A percentile compares a stretch with the other conserved stretches of the same genome.
These are phyloP conservation scores for Drosophila lowei DNA, from an alignment of 1,140 invertebrate genomes.

Conservation along the genomic window DNA sequence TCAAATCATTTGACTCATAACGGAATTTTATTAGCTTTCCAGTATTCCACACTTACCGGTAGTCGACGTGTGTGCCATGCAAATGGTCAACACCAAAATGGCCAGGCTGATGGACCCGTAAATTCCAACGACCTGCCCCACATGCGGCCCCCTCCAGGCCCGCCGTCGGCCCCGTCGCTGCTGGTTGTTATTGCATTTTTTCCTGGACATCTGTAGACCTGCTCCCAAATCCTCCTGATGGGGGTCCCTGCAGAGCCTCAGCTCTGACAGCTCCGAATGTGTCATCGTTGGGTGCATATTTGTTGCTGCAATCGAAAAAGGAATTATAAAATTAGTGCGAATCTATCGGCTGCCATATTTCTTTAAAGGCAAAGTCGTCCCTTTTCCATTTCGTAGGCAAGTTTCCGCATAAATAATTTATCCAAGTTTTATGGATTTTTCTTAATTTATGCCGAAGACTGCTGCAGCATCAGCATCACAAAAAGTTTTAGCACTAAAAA, in stretches of 20 bases:
- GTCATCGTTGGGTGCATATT: constrained; percentile 55
- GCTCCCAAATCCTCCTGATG: constrained; percentile 40
- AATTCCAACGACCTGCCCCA: constrained; percentile 27
- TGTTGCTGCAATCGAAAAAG: constrained; percentile 40
- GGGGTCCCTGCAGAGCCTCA: constrained; percentile 36
- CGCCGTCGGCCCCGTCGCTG: constrained; percentile 59
- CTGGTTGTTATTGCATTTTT: constrained; percentile 70
- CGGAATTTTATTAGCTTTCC: constrained; percentile 71
- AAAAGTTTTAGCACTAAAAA: constrained; percentile 50
- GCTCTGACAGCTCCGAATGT: constrained; percentile 28
- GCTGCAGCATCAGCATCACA: constrained; percentile 33
- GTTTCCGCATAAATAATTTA: constrained; percentile 12
- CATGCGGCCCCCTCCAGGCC: constrained; percentile 17
- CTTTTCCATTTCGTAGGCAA: constrained; percentile 16
- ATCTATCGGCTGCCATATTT: too few relatives aligned
- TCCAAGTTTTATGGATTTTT: constrained; percentile 47
- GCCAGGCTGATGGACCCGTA: constrained; percentile 56
- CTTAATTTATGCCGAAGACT: constrained; percentile 63
- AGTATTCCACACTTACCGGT: constrained; percentile 70
- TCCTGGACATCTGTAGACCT: constrained; percentile 60
- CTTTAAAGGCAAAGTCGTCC: neutral
- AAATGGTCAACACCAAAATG: constrained; percentile 63
- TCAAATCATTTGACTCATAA: constrained; percentile 72
- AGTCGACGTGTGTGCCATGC: constrained; percentile 66
- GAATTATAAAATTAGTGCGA: neutral